Percentiles rank a stretch among this genome's conserved stretches.
Conservation (phyloP, 2,113 vertebrate species). For the Sprattus sprattus region DNA sequence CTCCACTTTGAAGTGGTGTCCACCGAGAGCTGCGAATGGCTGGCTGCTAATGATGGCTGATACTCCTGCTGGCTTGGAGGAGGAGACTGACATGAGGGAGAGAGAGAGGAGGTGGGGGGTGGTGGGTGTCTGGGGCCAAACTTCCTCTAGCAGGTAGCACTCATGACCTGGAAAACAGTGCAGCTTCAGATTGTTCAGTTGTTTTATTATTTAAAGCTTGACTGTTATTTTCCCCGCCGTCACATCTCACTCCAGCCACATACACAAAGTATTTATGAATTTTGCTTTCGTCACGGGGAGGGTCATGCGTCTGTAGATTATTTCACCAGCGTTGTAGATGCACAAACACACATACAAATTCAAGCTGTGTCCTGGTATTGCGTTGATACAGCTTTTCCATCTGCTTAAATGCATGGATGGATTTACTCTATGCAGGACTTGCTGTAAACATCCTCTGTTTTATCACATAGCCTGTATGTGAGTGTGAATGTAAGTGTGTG, state of each 20-base stretch:
- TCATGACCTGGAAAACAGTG: not conserved
- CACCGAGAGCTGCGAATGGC: constrained; percentile 19
- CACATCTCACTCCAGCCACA: not conserved
- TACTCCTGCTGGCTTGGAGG: not conserved
- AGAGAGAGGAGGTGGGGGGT: not conserved
- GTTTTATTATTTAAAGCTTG: not conserved
- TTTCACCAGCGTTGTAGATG: not conserved
- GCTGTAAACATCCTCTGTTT: not conserved
- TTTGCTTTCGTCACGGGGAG: not conserved
- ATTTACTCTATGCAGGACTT: not conserved
- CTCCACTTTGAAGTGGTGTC: constrained; percentile 26
- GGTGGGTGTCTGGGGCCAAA: not conserved
- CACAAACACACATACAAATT: not conserved
- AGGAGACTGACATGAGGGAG: not conserved
- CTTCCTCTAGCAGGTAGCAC: not conserved
- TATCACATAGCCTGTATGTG: not conserved
- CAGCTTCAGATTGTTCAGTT: not conserved
- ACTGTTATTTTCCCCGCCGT: not conserved
- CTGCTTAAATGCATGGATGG: not conserved
- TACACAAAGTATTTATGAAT: not conserved
- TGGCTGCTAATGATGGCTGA: constrained; percentile 18
- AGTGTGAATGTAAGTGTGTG: constrained; percentile 35
- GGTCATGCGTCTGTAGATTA: not conserved
- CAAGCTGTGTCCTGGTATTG: not conserved
- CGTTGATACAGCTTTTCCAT: not conserved